phyloP scores from a whole-genome alignment of 2,113 vertebrate species.

The Ciconia boyciana region DNA sequence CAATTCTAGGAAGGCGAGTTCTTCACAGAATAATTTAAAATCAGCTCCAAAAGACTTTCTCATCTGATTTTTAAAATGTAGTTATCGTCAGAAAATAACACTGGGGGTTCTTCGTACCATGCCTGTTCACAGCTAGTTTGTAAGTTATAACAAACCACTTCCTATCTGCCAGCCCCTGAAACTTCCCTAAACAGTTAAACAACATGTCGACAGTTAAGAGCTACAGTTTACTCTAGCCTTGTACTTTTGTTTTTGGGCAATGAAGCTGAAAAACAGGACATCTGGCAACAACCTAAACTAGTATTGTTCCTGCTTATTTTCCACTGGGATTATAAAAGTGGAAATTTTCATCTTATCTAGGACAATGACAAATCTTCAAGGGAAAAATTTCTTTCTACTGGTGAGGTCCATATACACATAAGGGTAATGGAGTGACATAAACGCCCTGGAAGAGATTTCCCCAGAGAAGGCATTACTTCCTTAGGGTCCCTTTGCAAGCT shows the following conservation, averaged over 20 bases:
- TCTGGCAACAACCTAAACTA: background rate
- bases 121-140: background rate
- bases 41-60: background rate
- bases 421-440: background rate
- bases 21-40: background rate
- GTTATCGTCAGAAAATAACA: background rate
- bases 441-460: background rate
- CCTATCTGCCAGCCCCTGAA: background rate
- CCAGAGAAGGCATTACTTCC: background rate
- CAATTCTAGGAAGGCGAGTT: background rate
- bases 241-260: background rate
- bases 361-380: background rate
- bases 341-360: background rate
- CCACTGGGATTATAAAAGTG: background rate
- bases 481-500: background rate
- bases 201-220: background rate
- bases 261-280: background rate
- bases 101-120: background rate
- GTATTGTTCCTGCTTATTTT: background rate
- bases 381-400: background rate
- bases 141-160: background rate
- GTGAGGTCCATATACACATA: background rate
- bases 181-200: background rate
- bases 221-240: background rate
- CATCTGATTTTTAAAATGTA: background rate